These are phyloP conservation scores for Mythimna pallens DNA, from an alignment of 2,888 invertebrate genomes.

Conservation along the genomic window DNA sequence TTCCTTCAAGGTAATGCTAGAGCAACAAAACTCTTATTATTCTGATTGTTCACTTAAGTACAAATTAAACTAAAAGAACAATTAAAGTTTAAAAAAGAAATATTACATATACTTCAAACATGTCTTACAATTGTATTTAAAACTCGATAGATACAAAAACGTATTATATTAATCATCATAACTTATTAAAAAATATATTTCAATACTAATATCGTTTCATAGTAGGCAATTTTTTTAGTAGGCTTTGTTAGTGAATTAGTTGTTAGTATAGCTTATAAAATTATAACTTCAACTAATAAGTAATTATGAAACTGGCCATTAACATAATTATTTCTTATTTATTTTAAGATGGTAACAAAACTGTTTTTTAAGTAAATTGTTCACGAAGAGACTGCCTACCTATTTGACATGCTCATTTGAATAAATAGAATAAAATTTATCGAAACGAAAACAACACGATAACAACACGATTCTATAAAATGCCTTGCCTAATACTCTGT, in stretches of 20 bases:
- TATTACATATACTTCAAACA: background rate
- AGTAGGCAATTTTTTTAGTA: background rate
- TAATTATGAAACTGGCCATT: background rate
- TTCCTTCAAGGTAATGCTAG: constrained; percentile 96
- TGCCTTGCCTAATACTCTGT: background rate
- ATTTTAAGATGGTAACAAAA: background rate
- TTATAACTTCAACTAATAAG: background rate
- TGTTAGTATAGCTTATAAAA: background rate
- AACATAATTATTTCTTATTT: background rate
- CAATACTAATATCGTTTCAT: background rate
- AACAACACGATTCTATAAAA: too few relatives aligned
- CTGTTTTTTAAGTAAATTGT: background rate
- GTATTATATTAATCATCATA: too few relatives aligned
- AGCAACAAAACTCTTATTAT: constrained; percentile 30
- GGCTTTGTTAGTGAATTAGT: background rate
- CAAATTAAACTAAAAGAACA: background rate
- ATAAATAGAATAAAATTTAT: background rate
- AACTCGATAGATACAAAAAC: background rate
- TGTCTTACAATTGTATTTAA: background rate
- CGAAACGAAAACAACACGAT: too few relatives aligned
- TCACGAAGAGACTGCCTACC: background rate
- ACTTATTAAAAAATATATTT: too few relatives aligned
- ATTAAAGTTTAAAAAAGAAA: background rate
- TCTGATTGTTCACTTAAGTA: background rate
- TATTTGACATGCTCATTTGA: background rate